A percentile compares a stretch with the other conserved stretches of the same genome.
phyloP scores from a whole-genome alignment of 2,888 invertebrate genomes.

The Drosophila planitibia region DNA sequence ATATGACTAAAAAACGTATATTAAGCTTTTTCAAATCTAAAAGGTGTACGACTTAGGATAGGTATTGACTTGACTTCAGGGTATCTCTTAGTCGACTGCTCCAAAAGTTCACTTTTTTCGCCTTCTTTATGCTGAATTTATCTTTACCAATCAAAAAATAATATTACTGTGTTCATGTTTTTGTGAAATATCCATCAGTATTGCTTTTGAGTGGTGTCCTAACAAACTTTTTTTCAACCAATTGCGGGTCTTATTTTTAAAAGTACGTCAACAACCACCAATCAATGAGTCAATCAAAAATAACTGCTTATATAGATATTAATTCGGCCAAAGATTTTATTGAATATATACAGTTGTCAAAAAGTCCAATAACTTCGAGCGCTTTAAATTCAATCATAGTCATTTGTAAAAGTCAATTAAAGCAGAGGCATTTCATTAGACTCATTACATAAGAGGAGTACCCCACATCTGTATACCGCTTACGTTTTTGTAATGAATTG shows the following conservation, averaged over 20 bases:
- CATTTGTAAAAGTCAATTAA: background rate
- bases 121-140: background rate
- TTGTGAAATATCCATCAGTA: background rate
- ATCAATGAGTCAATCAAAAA: background rate
- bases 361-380: background rate
- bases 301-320: background rate
- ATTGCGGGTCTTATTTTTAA: background rate
- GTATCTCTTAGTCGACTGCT: background rate
- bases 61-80: background rate
- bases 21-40: accelerated
- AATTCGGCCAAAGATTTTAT: background rate
- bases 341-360: background rate
- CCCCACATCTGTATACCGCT: background rate
- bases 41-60: background rate
- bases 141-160: background rate
- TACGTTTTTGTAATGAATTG: background rate
- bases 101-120: background rate
- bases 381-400: background rate
- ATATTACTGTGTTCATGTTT: background rate
- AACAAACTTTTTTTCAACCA: background rate
- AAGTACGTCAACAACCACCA: background rate
- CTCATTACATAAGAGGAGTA: background rate
- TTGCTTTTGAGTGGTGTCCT: background rate
- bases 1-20: background rate
- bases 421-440: background rate